A percentile compares a stretch with the other conserved stretches of the same genome.
Evolutionary conservation across 2,888 invertebrate genomes (phyloP).

Genomic region (Drosophila monieri): DNA sequence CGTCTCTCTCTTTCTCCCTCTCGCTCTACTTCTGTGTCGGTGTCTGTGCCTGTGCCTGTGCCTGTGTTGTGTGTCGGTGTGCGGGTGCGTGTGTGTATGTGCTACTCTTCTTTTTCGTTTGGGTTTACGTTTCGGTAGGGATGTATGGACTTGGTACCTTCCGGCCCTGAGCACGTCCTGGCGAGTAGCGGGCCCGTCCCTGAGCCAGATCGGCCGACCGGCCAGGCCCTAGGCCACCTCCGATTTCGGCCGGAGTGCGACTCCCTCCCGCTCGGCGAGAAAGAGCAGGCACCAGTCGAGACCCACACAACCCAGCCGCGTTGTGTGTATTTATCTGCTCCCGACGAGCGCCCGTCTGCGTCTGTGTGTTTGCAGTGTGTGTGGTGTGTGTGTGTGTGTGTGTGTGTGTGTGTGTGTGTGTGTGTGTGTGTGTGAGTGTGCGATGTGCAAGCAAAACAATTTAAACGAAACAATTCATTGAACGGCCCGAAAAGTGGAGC

Average conservation of each 20-base stretch:
- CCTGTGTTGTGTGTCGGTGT: conserved; percentile 12
- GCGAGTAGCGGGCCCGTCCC: not conserved
- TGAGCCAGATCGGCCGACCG: not conserved
- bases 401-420: conserved; percentile 18
- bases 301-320: conserved; percentile 6
- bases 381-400: conserved; percentile 6
- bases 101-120: conserved; percentile 34
- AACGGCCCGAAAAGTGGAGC: conserved; percentile 3
- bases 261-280: conserved; percentile 15
- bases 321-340: conserved; percentile 36
- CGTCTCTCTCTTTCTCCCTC: conserved; percentile 41
- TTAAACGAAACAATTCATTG: conserved; percentile 17
- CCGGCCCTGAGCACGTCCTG: not conserved
- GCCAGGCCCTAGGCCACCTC: not conserved
- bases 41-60: not conserved
- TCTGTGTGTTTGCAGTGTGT: conserved; percentile 2
- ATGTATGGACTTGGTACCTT: conserved; percentile 12
- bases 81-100: conserved; percentile 27
- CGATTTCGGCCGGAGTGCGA: conserved; percentile 6
- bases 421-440: not conserved
- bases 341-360: conserved; percentile 12
- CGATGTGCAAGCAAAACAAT: conserved; percentile 37
- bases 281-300: conserved; percentile 14
- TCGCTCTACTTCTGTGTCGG: not conserved
- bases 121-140: conserved; percentile 23